Base-by-base conservation (phyloP, 2,797 vertebrate species). In the Alfaro cultratus region DNA sequence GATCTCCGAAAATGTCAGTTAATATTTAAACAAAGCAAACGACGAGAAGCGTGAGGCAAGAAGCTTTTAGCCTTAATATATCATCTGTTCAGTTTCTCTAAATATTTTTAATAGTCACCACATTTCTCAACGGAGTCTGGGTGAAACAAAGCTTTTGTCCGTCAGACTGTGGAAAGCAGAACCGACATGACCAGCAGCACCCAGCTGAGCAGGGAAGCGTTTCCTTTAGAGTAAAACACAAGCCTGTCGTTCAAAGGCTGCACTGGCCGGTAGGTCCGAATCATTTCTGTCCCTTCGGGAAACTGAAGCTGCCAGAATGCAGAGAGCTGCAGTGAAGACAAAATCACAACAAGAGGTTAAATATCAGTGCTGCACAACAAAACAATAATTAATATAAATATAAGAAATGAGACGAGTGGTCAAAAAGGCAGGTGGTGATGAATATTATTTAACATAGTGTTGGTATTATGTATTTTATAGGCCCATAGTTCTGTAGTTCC, bases 211-310 rank as follows among this genome's bases (percentile, higher is more conserved):
- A 89, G 77, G 73, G 87, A 71, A 29, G 0, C 7, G 5, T 85
- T 79, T 2, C 94, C 78, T 0, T 91, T 80, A 0, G 97, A 97
- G 84, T 84, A 95, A 83, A 80, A 93, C 71, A 98, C 95, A 0
- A 0, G 0, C 43, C 97, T 96, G 0, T 2, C n/a, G 0, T 93
- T 86, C 73, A 91, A 71, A 0, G 67, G 79, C 87, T 97, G 97
- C 23, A 79, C 23, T 0, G 95, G 96, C 10, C 97, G 95, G 92
- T 95, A 94, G 0, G 95, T 98, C 29, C 93, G 93, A 0, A 1
- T 75, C 96, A 97, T 97, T 0, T 0, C 0, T 2, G 81, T 41
- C 0, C 88, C 89, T 4, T 80, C 85, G 5, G 60, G 9, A 88
- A 87, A 96, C 41, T 68, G 60, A 26, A 94, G 88, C 76, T 80